These are phyloP conservation scores for Halictus ligatus DNA, from an alignment of 2,888 invertebrate species.

Conservation along the genomic window DNA sequence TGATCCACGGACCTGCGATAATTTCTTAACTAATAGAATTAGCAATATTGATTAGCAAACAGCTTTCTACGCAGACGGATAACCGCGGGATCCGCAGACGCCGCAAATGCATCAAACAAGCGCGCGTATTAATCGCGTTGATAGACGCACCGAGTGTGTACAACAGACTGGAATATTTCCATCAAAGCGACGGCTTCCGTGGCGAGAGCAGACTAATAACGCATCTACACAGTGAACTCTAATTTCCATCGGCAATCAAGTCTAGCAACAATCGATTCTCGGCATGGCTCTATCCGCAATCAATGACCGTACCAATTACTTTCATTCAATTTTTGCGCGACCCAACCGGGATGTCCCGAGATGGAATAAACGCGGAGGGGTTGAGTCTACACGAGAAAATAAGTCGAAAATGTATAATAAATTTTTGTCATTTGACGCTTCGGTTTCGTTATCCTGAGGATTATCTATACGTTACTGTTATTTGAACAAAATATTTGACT, in stretches of 20 bases:
- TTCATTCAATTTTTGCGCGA: not conserved
- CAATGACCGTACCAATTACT: not conserved
- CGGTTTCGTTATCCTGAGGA: too few species aligned
- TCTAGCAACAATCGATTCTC: constrained; percentile 5
- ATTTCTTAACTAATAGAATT: constrained; percentile 55
- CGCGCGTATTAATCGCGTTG: constrained; percentile 46
- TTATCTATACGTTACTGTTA: too few species aligned
- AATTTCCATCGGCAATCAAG: constrained; percentile 25
- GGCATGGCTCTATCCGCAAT: not conserved
- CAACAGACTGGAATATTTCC: constrained; percentile 38
- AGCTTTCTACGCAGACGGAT: constrained; percentile 40
- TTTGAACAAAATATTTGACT: too few species aligned
- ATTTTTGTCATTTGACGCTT: too few species aligned
- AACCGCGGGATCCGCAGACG: constrained; percentile 49
- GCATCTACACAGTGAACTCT: not conserved
- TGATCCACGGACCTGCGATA: constrained; percentile 5
- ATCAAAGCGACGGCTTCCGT: constrained; percentile 18
- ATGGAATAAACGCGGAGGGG: too few species aligned
- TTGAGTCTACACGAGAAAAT: too few species aligned
- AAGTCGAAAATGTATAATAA: too few species aligned
- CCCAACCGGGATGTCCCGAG: not conserved
- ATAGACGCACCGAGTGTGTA: constrained; percentile 25
- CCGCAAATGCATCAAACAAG: constrained; percentile 52
- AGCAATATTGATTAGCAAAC: constrained; percentile 40
- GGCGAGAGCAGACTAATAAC: constrained; percentile 16